Evolutionary conservation across 2,888 invertebrate species (phyloP), one percentile per base, ranked within the genome.

Genomic region (Drosophila subsilvestris): DNA sequence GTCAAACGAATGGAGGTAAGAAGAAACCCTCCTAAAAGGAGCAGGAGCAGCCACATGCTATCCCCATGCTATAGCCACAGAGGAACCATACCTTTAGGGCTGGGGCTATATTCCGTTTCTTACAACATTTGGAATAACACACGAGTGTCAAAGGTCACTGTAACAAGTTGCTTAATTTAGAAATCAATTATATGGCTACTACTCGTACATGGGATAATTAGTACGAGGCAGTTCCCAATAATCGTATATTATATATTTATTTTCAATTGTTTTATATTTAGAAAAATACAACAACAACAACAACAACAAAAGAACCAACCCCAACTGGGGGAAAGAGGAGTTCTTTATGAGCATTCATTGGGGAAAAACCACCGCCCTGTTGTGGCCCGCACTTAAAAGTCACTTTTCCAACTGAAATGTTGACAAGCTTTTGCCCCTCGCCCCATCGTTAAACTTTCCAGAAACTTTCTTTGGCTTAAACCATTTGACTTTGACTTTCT

Each of bases 391-490:
- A 14, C 37, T 37, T 14, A 14, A 37, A 37, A 14, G 14, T 14
- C 37, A 37, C 14, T n/a, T 37, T 37, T 37, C 32, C 32, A 37
- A 10, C 32, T 14, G 32, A 37, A 37, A 14, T 37, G 32, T 37
- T 37, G 12, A 37, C 32, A 37, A 37, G 59, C 42, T 25, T 51
- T 32, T 17, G 37, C 18, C 37, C 32, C n/a, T 18, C 8, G 12
- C 14, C 18, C 37, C 32, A 12, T 18, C 8, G 12, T 18, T 22
- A 62, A 58, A 20, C 49, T 49, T 42, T 61, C 10, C 57, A 29
- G 18, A 37, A 61, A 63, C 68, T 58, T 66, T 67, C 56, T 55
- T 55, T 66, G 55, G 17, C n/a, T 53, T 42, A 54, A 50, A 48
- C 63, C 62, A 42, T 47, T 27, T 29, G 42, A 48, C 63, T 61